Base-by-base conservation (phyloP, 92 coral and sea anemone species). In the Siderastrea radians region DNA sequence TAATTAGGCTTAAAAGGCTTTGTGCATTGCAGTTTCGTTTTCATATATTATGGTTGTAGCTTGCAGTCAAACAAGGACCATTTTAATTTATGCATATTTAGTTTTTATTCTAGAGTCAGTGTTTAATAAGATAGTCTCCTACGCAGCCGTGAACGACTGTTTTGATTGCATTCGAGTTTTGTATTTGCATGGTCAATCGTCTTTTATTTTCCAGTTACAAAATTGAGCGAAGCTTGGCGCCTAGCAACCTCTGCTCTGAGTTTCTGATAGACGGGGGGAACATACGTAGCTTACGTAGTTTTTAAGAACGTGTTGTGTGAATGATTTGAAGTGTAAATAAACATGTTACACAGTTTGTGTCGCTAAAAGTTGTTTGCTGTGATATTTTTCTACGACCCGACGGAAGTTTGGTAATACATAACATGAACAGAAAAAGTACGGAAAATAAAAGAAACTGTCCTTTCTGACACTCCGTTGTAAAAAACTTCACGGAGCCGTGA, bases 271-370 rank as follows among this genome's bases (percentile, higher is more conserved):
- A 55, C 12, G 46, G 50, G 14, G 8, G 43, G 43, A 13, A 64
- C 69, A 64, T 16, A 16, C 9, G 69, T 16, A 64, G 14, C 26
- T 14, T 64, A 38, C 13, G 11, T 68, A 38, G 43, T 13, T 16
- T 10, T 15, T 72, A 46, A 53, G 10, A 12, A 3, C 38, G 38
- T 15, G 26, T 45, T 15, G 7, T 5, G 46, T 49, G 14, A 38
- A 52, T 9, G 61, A 53, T 4, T 74, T 74, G 78, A 53, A n/a
- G 78, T 73, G 62, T 74, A 16, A 74, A 74, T 74, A 74, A 74
- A 74, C 6, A 15, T 8, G 17, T 49, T 72, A 53, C 77, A 12
- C 52, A 48, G 75, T 70, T 10, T 59, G 14, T 59, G 15, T 59
- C 64, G 64, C 64, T 15, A 0, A 7, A 8, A 8, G 3, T 9